These are phyloP conservation scores for Takifugu bimaculatus DNA, from an alignment of 2,113 vertebrate genomes.

Conservation along the genomic window DNA sequence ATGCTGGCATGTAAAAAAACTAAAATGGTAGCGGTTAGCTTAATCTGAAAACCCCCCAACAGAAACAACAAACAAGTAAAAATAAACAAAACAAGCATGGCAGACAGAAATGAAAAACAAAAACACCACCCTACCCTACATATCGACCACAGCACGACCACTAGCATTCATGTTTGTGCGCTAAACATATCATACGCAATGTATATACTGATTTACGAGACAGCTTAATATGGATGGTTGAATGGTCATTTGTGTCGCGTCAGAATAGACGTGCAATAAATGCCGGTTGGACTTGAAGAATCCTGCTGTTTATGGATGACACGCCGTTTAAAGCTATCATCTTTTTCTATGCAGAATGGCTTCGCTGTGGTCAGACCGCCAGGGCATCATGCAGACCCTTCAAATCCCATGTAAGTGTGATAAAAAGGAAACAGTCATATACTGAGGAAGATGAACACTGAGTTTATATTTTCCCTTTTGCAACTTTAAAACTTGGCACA, in stretches of 20 bases:
- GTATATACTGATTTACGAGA: neutral
- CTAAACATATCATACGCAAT: slow-evolving; percentile 5
- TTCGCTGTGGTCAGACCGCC: slow-evolving; percentile 91
- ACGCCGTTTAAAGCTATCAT: too few relatives aligned
- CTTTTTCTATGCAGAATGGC: slow-evolving; percentile 79
- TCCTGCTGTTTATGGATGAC: too few relatives aligned
- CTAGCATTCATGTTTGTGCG: neutral
- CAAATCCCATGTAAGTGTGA: slow-evolving; percentile 85
- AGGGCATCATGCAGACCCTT: slow-evolving; percentile 87
- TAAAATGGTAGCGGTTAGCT: too few relatives aligned
- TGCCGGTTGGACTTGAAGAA: neutral
- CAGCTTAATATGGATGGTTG: slow-evolving; percentile 2
- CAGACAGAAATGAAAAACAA: slow-evolving; percentile 3
- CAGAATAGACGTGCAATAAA: neutral
- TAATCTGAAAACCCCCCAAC: too few relatives aligned
- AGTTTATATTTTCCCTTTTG: too few relatives aligned
- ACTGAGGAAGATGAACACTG: neutral
- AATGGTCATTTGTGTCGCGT: neutral
- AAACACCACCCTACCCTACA: neutral
- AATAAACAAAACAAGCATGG: neutral
- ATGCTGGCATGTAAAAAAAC: too few relatives aligned
- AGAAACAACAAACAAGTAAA: too few relatives aligned
- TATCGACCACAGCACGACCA: neutral
- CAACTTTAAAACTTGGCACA: too few relatives aligned
- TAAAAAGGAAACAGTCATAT: neutral